Evolutionary conservation across 2,113 vertebrate species (phyloP), one percentile per base, ranked within the genome.

Genomic region (Kryptolebias marmoratus): DNA sequence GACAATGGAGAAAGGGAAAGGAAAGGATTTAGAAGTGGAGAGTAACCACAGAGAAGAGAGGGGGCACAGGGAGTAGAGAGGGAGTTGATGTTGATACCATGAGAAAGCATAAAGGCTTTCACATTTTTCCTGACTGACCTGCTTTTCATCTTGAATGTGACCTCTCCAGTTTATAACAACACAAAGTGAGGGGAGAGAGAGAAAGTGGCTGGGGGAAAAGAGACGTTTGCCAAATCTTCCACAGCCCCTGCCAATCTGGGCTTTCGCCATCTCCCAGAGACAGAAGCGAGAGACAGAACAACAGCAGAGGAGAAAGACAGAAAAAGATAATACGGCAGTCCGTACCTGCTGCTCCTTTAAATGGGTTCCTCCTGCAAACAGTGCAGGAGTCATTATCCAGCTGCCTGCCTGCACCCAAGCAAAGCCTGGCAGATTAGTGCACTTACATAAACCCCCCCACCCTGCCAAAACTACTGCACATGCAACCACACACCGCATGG

Each of bases 141-240:
- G 93, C 85, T 94, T 94, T 93, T 93, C 91, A 92, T 93, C 90
- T 92, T 91, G 91, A 94, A 93, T 91, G 90, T 94, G 93, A 94
- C 93, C 92, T 91, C 90, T 91, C 84, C 73, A 89, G 86, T 92
- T 89, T 86, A 85, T 82, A 92, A 89, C 88, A 89, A 92, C 90
- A 92, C 83, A 53, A 87, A 87, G 91, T 85, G 86, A 84, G 77
- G 30, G 84, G 76, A 82, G 80, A 83, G 83, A 82, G 82, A 82
- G 82, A 84, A 67, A 86, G 83, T 77, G 81, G 81, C 74, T 36
- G 65, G 67, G 79, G 75, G 66, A 75, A 53, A 39, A 63, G 82
- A 77, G 80, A 58, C 52, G 64, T 87, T 90, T 87, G 90, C 89
- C 88, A 89, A 91, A 84, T 86, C 88, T 90, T 90, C 91, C 86